Evolutionary conservation across 2,113 vertebrate species (phyloP), one percentile per base, ranked within the genome.

Genomic region (Cygnus atratus): DNA sequence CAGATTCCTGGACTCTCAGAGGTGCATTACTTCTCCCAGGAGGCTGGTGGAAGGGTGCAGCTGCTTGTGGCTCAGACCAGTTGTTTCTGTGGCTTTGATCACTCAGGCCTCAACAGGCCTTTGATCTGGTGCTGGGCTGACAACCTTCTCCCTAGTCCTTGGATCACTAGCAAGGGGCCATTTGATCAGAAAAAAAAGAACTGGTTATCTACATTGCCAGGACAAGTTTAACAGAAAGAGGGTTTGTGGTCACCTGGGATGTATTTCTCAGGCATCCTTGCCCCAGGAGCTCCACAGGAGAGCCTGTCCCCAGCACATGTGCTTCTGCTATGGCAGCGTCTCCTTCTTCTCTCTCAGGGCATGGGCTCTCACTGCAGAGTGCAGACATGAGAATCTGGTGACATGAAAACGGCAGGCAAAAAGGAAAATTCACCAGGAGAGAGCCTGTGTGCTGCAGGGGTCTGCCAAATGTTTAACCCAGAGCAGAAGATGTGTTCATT

Each of bases 1-100:
- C 20, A 46, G 58, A 14, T 29, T 21, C 10, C 1, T 2, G 25
- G 25, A 67, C 28, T 6, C 0, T 0, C 25, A 10, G n/a, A 84
- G n/a, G 2, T 76, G 20, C 10, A 3, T 11, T 57, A 61, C 22
- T 11, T 77, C 33, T 73, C 15, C 19, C 12, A 41, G 31, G 16
- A 13, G 7, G 1, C 48, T 79, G 55, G 62, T 46, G 66, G 25
- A 79, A 72, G 17, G 31, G 3, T 50, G 21, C 43, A 79, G 10
- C 25, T 46, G 5, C 20, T 9, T 84, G 8, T 16, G 39, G 39
- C 29, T 87, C 74, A 80, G 19, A 26, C 4, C 19, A 5, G 9
- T 10, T 91, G 25, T 50, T 89, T 75, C 43, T 0, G 1, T 25
- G 4, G 29, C 25, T 82, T 33, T 90, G 35, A 66, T 35, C 17